Conservation (phyloP, 2,113 vertebrate genomes). For the Paramormyrops kingsleyae region DNA sequence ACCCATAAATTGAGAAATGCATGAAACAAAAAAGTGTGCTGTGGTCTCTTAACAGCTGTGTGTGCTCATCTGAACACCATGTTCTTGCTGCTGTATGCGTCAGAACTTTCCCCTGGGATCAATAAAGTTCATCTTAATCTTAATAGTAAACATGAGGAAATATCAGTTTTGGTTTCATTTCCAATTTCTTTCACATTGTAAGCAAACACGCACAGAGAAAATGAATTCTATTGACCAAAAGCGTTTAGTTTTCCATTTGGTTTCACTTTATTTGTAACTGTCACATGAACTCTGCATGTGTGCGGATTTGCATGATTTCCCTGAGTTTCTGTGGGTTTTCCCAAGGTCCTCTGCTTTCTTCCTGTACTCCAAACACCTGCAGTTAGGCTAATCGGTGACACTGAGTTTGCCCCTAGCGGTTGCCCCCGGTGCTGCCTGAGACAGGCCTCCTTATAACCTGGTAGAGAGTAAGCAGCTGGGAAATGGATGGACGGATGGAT, state of each 20-base stretch:
- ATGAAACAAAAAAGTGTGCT: too few species aligned
- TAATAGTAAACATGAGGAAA: not conserved
- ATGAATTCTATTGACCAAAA: not conserved
- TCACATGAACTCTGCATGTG: not conserved
- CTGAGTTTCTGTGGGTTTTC: not conserved
- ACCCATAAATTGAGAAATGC: too few species aligned
- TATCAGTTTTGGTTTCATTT: not conserved
- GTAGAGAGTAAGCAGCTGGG: not conserved
- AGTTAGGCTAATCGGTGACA: not conserved
- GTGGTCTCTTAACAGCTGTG: too few species aligned
- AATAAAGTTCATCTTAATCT: not conserved
- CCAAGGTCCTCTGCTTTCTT: not conserved
- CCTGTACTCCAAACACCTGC: not conserved
- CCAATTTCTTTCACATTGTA: not conserved
- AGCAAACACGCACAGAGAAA: not conserved
- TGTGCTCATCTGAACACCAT: not conserved
- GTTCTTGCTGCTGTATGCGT: not conserved
- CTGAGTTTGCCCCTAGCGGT: not conserved
- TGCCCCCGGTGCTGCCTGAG: not conserved
- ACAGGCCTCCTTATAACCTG: not conserved
- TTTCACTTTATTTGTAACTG: not conserved
- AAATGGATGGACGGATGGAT: not conserved
- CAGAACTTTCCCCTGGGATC: not conserved
- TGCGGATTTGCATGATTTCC: not conserved
- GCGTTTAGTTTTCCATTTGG: not conserved